phyloP scores from a whole-genome alignment of 1,140 invertebrate species.

The Tetragnatha versicolor region DNA sequence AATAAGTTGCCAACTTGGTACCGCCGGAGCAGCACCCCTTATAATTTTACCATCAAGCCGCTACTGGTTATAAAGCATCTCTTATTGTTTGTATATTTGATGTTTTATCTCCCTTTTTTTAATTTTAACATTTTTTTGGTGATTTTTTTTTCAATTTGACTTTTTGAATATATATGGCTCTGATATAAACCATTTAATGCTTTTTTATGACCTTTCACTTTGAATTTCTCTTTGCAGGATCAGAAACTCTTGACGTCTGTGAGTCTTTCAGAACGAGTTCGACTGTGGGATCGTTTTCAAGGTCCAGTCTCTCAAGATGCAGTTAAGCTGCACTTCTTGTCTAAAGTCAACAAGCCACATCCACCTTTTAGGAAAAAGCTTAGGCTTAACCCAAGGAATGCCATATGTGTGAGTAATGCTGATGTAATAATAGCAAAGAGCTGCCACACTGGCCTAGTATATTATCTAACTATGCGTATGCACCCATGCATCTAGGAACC shows the following conservation, averaged over 20 bases:
- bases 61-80: no score
- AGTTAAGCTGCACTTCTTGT: conserved; percentile 83
- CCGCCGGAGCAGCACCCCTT: no score
- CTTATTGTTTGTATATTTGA: no score
- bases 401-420: conserved; percentile 1
- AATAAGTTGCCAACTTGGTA: no score
- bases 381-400: conserved; percentile 54
- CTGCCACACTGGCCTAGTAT: no score
- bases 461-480: no score
- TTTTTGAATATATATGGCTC: background rate
- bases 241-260: conserved; percentile 80
- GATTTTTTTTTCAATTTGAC: background rate
- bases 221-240: conserved; percentile 69
- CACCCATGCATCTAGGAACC: no score
- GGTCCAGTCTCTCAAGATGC: conserved; percentile 82
- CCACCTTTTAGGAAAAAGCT: conserved; percentile 76
- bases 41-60: no score
- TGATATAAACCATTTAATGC: background rate
- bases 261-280: conserved; percentile 81
- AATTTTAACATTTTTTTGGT: no score
- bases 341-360: conserved; percentile 75
- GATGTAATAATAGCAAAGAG: no score
- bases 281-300: conserved; percentile 81
- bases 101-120: no score
- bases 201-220: background rate